Percentiles rank a stretch among this genome's conserved stretches.
These are phyloP conservation scores for Tetranychus piercei DNA, from an alignment of 2,888 invertebrate species.

Conservation along the genomic window DNA sequence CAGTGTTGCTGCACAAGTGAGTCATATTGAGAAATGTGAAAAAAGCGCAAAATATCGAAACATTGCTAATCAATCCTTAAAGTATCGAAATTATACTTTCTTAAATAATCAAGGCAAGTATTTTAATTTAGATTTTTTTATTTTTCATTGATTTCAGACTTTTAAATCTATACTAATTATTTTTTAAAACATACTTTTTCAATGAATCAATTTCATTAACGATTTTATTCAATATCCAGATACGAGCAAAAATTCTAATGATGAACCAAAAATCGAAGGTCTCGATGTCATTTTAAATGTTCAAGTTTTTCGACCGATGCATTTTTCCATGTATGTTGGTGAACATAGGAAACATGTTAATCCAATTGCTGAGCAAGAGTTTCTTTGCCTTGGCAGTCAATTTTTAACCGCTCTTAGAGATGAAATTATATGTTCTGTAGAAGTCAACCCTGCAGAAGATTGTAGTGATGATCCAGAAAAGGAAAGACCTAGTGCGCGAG, in stretches of 20 bases:
- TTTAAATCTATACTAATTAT: neutral
- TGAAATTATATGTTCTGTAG: slow-evolving; percentile 52
- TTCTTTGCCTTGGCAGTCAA: slow-evolving; percentile 48
- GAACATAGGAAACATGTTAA: slow-evolving; percentile 4
- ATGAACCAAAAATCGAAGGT: no score
- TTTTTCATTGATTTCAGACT: neutral
- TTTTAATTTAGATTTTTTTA: neutral
- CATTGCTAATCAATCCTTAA: slow-evolving; percentile 7
- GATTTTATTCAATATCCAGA: no score
- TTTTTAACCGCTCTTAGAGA: slow-evolving; percentile 52
- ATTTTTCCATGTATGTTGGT: slow-evolving; percentile 11
- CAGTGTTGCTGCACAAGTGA: slow-evolving; percentile 4
- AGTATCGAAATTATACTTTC: slow-evolving; percentile 13
- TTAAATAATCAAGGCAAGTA: neutral
- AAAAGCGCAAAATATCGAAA: slow-evolving; percentile 5
- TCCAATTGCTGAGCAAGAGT: slow-evolving; percentile 36
- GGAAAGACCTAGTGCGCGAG: slow-evolving; percentile 28
- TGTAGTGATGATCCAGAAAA: slow-evolving; percentile 33
- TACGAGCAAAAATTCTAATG: no score
- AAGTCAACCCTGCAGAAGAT: slow-evolving; percentile 38
- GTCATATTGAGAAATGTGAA: slow-evolving; percentile 13
- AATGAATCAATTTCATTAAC: slow-evolving; percentile 11
- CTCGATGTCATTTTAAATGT: slow-evolving; percentile 17
- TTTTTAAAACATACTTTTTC: neutral
- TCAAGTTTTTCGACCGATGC: slow-evolving; percentile 23